These are phyloP conservation scores for Heliocidaris tuberculata DNA, from an alignment of 35 echinoderm and acorn worm genomes.

Conservation along the genomic window DNA sequence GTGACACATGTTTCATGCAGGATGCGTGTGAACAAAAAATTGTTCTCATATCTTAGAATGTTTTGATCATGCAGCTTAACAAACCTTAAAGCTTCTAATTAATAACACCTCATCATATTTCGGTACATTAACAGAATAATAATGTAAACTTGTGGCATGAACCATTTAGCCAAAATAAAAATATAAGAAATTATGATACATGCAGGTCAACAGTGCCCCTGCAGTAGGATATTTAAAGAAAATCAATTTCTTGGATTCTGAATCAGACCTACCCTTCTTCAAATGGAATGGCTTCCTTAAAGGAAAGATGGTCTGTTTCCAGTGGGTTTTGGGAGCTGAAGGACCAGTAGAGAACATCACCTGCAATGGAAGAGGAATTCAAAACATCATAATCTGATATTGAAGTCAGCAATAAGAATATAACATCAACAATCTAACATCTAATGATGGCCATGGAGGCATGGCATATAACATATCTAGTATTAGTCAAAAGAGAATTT, in stretches of 20 bases:
- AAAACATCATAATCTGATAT: background rate
- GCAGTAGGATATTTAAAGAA: background rate
- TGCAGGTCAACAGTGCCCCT: background rate
- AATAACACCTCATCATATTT: too few relatives aligned
- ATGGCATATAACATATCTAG: too few relatives aligned
- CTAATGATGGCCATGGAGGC: too few relatives aligned
- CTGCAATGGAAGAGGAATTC: slow-evolving; percentile 17
- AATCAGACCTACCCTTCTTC: slow-evolving; percentile 49
- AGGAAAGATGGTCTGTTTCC: slow-evolving; percentile 93
- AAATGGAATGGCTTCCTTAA: slow-evolving; percentile 74
- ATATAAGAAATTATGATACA: too few relatives aligned
- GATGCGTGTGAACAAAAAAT: background rate
- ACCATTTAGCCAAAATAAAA: too few relatives aligned
- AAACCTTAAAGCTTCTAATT: too few relatives aligned
- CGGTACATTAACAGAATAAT: too few relatives aligned
- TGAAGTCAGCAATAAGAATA: background rate
- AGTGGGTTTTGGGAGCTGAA: slow-evolving; percentile 72
- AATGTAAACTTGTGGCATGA: too few relatives aligned
- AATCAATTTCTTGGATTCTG: background rate
- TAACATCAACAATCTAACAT: background rate
- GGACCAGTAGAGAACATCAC: slow-evolving; percentile 93
- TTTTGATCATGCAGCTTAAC: too few relatives aligned
- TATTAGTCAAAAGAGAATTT: too few relatives aligned
- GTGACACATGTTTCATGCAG: background rate
- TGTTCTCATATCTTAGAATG: background rate